These are phyloP conservation scores for Anguilla anguilla DNA, from an alignment of 2,797 vertebrate genomes.

Conservation along the genomic window DNA sequence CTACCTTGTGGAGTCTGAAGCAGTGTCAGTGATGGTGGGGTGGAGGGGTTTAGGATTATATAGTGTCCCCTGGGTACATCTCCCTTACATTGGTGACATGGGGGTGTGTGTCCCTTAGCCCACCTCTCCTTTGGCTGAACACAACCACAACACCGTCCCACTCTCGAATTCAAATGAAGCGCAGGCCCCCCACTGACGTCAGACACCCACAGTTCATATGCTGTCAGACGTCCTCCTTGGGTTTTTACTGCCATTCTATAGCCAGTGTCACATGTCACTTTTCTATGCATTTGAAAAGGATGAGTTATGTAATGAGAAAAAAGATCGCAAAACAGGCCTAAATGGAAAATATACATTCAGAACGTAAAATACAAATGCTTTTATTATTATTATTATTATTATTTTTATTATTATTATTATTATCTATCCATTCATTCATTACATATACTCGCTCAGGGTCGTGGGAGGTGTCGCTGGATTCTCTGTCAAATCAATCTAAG, in stretches of 20 bases:
- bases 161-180: neutral
- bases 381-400: neutral
- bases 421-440: too few relatives aligned
- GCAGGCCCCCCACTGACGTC: neutral
- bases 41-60: slow-evolving; percentile 55
- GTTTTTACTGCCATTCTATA: neutral
- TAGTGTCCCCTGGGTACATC: slow-evolving; percentile 44
- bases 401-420: too few relatives aligned
- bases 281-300: neutral
- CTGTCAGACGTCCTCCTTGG: neutral
- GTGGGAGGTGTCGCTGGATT: too few relatives aligned
- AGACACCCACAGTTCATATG: neutral
- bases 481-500: neutral
- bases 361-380: neutral
- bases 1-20: slow-evolving; percentile 48
- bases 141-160: neutral
- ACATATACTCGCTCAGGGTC: too few relatives aligned
- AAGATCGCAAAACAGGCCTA: neutral
- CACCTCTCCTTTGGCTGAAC: slow-evolving; percentile 23
- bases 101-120: slow-evolving; percentile 48
- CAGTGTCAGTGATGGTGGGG: slow-evolving; percentile 44
- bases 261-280: slow-evolving; percentile 7
- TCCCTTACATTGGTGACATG: slow-evolving; percentile 52
- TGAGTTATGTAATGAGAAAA: neutral
- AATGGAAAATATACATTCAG: neutral